Evolutionary conservation across 2,113 vertebrate species (phyloP), one percentile per base, ranked within the genome.

Genomic region (Sceloporus tristichus): DNA sequence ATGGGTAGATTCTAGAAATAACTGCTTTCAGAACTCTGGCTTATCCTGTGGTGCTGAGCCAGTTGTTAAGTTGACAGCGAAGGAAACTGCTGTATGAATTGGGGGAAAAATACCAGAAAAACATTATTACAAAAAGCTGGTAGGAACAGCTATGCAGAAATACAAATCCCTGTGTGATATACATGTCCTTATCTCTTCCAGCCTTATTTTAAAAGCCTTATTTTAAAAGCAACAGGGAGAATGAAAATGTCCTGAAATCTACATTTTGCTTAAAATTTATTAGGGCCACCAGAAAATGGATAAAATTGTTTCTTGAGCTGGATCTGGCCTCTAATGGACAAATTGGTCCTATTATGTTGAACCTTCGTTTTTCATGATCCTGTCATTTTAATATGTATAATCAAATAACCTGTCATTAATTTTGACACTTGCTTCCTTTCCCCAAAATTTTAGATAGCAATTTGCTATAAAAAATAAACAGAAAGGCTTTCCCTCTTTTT

Each of bases 51-150:
- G 85, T 40, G 14, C 25, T 9, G 42, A 81, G 68, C 4, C 48
- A 73, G 53, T 34, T 73, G 25, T 83, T 53, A 34, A 79, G 29
- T 13, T 85, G 65, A 38, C 84, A 74, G 81, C 53, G 73, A 85
- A 19, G 77, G 75, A 56, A 78, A 56, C 5, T 48, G 56, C 0
- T 56, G 65, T 78, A 71, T 75, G 42, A 42, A 1, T 42, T 71
- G 27, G 10, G 1, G 7, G 14, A 9, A 6, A 16, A 65, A 2
- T 0, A 21, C 48, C 13, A 70, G 9, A 85, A 66, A 14, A 81
- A 29, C 1, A 85, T n/a, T 23, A 73, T 19, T 8, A 56, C 59
- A 73, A 34, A 70, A 3, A 73, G 42, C 29, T 78, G 9, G 7
- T 65, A 77, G 59, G 53, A 85, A 59, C 34, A 56, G n/a, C 48